Percentiles rank a stretch among this genome's conserved stretches.
phyloP scores from a whole-genome alignment of 2,888 invertebrate species.

The Drosophila colorata region DNA sequence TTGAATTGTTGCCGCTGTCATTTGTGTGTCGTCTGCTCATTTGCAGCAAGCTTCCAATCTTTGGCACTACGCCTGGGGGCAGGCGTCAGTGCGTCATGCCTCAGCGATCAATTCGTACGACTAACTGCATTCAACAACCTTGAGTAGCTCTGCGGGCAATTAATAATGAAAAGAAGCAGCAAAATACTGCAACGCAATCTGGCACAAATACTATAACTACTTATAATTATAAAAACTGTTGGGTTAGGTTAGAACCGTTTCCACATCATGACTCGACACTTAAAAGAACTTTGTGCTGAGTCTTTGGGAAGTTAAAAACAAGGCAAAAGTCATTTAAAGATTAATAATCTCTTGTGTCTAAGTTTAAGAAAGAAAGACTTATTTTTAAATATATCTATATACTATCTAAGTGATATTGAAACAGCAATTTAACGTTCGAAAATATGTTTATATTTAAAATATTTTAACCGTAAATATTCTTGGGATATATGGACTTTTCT shows the following conservation, averaged over 20 bases:
- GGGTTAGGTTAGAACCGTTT: slow-evolving; percentile 34
- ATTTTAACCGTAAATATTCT: too few relatives aligned
- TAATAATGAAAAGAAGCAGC: slow-evolving; percentile 31
- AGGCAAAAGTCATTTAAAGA: not conserved
- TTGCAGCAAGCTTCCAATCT: slow-evolving; percentile 20
- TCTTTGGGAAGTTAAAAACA: not conserved
- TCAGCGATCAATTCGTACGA: slow-evolving; percentile 69
- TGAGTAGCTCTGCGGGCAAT: slow-evolving; percentile 56
- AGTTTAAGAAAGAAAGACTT: not conserved
- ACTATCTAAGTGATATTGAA: too few relatives aligned
- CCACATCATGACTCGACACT: slow-evolving; percentile 14
- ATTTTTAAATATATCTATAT: too few relatives aligned
- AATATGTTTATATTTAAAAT: too few relatives aligned
- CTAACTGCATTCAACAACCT: slow-evolving; percentile 78
- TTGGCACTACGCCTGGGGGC: slow-evolving; percentile 10
- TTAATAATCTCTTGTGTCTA: not conserved
- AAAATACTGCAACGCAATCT: slow-evolving; percentile 39
- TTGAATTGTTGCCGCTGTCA: slow-evolving; percentile 64
- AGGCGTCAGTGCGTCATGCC: slow-evolving; percentile 48
- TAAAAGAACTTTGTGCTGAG: not conserved
- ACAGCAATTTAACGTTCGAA: too few relatives aligned
- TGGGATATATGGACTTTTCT: too few relatives aligned
- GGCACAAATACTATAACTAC: slow-evolving; percentile 38
- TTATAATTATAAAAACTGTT: slow-evolving; percentile 29
- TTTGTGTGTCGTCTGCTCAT: slow-evolving; percentile 55